These are phyloP conservation scores for Danio tinwini DNA, from an alignment of 2,797 vertebrate species.

Conservation along the genomic window DNA sequence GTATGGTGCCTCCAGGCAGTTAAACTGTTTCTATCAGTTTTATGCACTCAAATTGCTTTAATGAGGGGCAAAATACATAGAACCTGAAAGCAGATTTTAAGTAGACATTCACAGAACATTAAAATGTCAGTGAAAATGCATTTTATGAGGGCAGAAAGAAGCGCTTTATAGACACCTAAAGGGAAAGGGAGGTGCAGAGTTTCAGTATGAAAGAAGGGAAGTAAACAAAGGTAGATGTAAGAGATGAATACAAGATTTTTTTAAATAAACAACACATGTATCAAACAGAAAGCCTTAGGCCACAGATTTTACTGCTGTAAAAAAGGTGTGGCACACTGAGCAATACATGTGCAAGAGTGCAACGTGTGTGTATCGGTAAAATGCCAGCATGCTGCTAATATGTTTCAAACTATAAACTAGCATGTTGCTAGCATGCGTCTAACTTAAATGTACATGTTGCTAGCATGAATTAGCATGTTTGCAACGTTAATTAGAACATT, in stretches of 20 bases:
- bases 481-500: too few relatives aligned
- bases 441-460: too few relatives aligned
- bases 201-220: constrained; percentile 24
- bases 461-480: too few relatives aligned
- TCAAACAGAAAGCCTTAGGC: constrained; percentile 43
- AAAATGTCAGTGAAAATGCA: constrained; percentile 44
- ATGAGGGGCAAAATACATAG: constrained; percentile 6
- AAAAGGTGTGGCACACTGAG: constrained; percentile 15
- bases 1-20: constrained; percentile 51
- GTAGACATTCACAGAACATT: constrained; percentile 28
- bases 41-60: constrained; percentile 1
- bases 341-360: neutral
- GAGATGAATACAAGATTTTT: constrained; percentile 10
- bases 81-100: constrained; percentile 4
- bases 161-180: constrained; percentile 20
- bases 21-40: constrained; percentile 55
- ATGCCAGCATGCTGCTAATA: too few relatives aligned
- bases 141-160: constrained; percentile 32
- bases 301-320: neutral
- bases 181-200: constrained; percentile 8
- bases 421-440: too few relatives aligned
- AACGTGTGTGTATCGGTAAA: neutral
- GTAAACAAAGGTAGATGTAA: constrained; percentile 29
- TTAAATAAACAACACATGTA: constrained; percentile 54
- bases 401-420: too few relatives aligned